Evolutionary conservation across 1,140 invertebrate species (phyloP).

Genomic region (Popillia japonica): DNA sequence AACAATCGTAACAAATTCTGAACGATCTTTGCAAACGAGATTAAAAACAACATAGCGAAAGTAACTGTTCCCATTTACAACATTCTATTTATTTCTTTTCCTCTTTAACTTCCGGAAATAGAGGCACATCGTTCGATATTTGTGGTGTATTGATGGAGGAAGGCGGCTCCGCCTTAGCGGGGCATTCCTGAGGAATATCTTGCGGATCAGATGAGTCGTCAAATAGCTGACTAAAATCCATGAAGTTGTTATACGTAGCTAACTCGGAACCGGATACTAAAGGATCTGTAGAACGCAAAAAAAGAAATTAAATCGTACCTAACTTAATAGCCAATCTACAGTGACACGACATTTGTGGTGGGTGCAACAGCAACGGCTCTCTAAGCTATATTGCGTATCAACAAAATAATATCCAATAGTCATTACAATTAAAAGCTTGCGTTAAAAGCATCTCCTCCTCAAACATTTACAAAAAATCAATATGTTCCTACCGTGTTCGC

Average conservation of each 20-base stretch:
- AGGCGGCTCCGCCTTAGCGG: not conserved
- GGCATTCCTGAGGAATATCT: slow-evolving; percentile 15
- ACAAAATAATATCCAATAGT: not conserved
- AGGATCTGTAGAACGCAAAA: not conserved
- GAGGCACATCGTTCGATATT: slow-evolving; percentile 21
- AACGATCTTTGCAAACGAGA: no score
- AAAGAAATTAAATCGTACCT: no score
- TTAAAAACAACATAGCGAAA: not conserved
- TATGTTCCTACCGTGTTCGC: no score
- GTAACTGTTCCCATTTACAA: not conserved
- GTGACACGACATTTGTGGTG: no score
- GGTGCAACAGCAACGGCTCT: no score
- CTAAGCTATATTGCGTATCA: not conserved
- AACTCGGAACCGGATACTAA: slow-evolving; percentile 30
- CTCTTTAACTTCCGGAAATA: not conserved
- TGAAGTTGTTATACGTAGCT: not conserved
- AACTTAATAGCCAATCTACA: no score
- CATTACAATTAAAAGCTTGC: no score
- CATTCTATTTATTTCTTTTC: slow-evolving; percentile 2
- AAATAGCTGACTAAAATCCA: slow-evolving; percentile 31
- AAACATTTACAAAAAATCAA: no score
- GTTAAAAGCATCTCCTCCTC: no score
- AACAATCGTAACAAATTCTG: no score
- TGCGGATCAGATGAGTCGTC: slow-evolving; percentile 23
- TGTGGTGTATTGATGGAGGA: slow-evolving; percentile 16